These are phyloP conservation scores for Bothrops jararaca DNA, from an alignment of 2,113 vertebrate genomes.

Conservation along the genomic window DNA sequence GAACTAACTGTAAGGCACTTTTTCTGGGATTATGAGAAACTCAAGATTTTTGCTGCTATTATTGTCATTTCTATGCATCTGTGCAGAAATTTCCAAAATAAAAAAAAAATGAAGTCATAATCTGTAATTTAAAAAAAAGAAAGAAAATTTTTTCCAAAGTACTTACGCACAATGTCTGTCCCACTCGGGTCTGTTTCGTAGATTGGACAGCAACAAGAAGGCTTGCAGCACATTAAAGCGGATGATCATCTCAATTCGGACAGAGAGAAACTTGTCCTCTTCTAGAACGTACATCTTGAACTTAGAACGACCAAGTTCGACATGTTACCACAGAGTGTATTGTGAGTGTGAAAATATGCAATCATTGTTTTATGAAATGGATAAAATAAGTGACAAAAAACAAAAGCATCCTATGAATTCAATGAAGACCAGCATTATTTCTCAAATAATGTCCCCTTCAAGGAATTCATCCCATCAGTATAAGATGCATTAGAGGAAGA, in stretches of 20 bases:
- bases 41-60: neutral
- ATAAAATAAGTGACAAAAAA: neutral
- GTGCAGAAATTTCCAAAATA: neutral
- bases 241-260: slow-evolving; percentile 85
- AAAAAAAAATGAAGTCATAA: neutral
- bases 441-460: neutral
- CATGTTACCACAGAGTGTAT: neutral
- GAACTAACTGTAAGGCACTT: neutral
- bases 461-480: neutral
- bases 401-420: neutral
- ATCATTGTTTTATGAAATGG: neutral
- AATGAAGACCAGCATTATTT: neutral
- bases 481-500: neutral
- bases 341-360: neutral
- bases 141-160: neutral
- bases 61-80: neutral
- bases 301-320: slow-evolving; percentile 56
- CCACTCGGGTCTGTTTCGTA: slow-evolving; percentile 84
- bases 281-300: slow-evolving; percentile 88
- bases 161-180: slow-evolving; percentile 88
- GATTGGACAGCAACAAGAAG: slow-evolving; percentile 87
- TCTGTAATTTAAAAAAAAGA: neutral
- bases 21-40: neutral
- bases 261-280: slow-evolving; percentile 88
- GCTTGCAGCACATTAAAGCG: slow-evolving; percentile 71